phyloP scores from a whole-genome alignment of 2,113 vertebrate genomes.

The Sterna hirundo region DNA sequence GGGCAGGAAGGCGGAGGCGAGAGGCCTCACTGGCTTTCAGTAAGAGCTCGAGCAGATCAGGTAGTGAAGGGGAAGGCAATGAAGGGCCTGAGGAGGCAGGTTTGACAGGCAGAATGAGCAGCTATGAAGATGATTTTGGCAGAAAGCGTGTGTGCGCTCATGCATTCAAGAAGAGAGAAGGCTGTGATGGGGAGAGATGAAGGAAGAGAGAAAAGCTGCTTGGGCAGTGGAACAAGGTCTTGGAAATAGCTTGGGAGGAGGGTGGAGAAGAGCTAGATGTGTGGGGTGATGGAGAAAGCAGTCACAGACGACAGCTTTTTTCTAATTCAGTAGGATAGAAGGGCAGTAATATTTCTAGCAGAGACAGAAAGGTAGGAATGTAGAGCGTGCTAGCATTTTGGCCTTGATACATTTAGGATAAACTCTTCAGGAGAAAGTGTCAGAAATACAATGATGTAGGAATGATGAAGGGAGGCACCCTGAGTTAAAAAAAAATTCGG shows the following conservation, averaged over 20 bases:
- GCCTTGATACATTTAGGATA: neutral
- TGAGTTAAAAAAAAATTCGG: neutral
- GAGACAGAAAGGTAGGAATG: neutral
- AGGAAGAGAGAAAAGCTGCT: neutral
- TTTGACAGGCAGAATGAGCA: neutral
- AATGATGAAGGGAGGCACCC: neutral
- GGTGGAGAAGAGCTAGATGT: neutral
- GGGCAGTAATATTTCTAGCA: neutral
- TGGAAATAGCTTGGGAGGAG: conserved; percentile 9
- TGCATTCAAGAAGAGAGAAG: neutral
- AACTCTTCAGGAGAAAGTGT: neutral
- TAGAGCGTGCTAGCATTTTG: neutral
- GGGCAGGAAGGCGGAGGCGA: neutral
- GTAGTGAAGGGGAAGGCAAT: neutral
- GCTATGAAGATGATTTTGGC: neutral
- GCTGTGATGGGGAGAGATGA: neutral
- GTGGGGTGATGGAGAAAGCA: conserved; percentile 8
- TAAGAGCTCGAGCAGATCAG: neutral
- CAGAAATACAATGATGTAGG: neutral
- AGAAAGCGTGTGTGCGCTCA: neutral
- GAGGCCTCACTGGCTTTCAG: neutral
- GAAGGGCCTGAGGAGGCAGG: neutral
- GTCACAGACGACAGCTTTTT: neutral
- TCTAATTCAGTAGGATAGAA: neutral
- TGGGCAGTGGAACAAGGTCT: neutral